Percentiles rank a stretch among this genome's conserved stretches.
Conservation (phyloP, 35 echinoderm and acorn worm species). For the Stichopus chloronotus region DNA sequence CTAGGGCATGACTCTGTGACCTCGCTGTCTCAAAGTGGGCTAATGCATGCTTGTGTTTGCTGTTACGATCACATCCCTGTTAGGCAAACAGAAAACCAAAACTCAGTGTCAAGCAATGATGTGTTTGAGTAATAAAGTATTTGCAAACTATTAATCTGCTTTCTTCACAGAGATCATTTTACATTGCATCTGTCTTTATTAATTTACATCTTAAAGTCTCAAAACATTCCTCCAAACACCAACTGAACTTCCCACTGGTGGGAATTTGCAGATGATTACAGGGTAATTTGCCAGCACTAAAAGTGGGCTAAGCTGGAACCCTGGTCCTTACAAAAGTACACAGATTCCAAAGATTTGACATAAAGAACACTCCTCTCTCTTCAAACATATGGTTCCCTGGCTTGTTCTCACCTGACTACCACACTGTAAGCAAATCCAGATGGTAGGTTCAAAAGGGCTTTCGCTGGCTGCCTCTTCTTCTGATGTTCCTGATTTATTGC, state of each 20-base stretch:
- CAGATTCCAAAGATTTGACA: too few relatives aligned
- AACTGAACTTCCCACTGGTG: too few relatives aligned
- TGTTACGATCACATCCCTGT: constrained; percentile 91
- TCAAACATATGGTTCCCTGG: too few relatives aligned
- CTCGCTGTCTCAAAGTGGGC: constrained; percentile 74
- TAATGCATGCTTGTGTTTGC: constrained; percentile 78
- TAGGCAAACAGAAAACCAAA: background rate
- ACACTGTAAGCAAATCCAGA: constrained; percentile 46
- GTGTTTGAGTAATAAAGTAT: background rate
- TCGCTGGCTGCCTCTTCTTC: constrained; percentile 7
- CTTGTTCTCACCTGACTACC: constrained; percentile 17
- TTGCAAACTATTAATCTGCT: too few relatives aligned
- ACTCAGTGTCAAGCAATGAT: background rate
- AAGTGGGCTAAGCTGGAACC: too few relatives aligned
- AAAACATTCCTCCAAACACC: too few relatives aligned
- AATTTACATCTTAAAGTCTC: too few relatives aligned
- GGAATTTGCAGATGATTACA: too few relatives aligned
- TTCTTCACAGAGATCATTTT: too few relatives aligned
- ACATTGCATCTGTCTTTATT: background rate
- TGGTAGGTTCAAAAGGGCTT: constrained; percentile 27
- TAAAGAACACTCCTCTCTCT: too few relatives aligned
- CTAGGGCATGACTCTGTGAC: constrained; percentile 65
- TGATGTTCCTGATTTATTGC: constrained; percentile 5
- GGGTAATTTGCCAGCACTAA: too few relatives aligned
- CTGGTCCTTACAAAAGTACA: too few relatives aligned